These are phyloP conservation scores for Piezodorus guildinii DNA, from an alignment of 1,140 invertebrate genomes.

Conservation along the genomic window DNA sequence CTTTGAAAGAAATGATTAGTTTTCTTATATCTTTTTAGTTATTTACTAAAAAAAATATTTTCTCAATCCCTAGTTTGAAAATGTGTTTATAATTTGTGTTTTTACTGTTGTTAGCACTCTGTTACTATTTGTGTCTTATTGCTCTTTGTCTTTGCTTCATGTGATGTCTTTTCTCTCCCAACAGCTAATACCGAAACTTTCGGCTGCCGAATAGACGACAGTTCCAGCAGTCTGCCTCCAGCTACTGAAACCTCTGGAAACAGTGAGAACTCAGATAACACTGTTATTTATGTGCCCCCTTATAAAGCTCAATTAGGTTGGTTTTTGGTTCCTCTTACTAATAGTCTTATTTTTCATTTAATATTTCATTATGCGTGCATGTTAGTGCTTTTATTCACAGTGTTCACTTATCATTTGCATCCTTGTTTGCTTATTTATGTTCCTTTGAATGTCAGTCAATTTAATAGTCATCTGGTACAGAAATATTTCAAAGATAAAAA, in stretches of 20 bases:
- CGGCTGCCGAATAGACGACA: conserved; percentile 22
- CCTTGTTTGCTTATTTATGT: too few species aligned
- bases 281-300: conserved; percentile 46
- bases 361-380: too few species aligned
- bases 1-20: too few species aligned
- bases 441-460: too few species aligned
- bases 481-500: too few species aligned
- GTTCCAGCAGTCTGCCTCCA: conserved; percentile 4
- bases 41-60: not conserved
- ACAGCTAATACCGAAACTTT: conserved; percentile 31
- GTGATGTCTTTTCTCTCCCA: conserved; percentile 9
- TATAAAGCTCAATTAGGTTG: conserved; percentile 23
- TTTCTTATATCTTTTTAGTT: too few species aligned
- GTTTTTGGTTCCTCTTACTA: not conserved
- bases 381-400: too few species aligned
- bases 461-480: too few species aligned
- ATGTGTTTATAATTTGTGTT: not conserved
- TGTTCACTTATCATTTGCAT: too few species aligned
- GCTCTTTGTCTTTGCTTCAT: not conserved
- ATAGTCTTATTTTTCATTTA: too few species aligned
- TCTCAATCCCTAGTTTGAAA: not conserved
- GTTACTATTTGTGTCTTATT: not conserved
- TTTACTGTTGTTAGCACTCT: not conserved
- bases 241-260: conserved; percentile 37
- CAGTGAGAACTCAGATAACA: conserved; percentile 47